Evolutionary conservation across 2,113 vertebrate genomes (phyloP), one percentile per base, ranked within the genome.

Genomic region (Pygoscelis antarcticus): DNA sequence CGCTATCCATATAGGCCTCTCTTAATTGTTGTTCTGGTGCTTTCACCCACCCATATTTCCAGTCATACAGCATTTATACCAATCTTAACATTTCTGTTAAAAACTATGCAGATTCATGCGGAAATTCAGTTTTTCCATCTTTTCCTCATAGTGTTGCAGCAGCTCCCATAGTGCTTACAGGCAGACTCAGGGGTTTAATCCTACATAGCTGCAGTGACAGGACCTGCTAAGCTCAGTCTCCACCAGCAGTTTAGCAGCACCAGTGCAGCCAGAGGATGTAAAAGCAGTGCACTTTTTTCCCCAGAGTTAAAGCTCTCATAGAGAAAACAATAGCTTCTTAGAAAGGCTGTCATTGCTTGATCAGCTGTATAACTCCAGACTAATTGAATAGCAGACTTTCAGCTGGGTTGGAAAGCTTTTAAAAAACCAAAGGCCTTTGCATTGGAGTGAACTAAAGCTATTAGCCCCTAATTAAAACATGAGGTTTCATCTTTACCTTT

Each of bases 401-500:
- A 89, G 87, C 62, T 34, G 84, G 32, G 40, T 77, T 87, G 78
- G 78, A 94, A 94, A 94, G 83, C 89, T 96, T 95, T 95, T 86
- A 74, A 86, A 92, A 92, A 95, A 89, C 62, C 74, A 40, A 87
- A 96, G 85, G 54, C 64, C 84, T 91, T 96, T 93, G 61, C 74
- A 84, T 70, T 91, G 85, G 60, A 77, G 75, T 86, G 95, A 97
- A 89, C 93, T 95, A 76, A 97, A 96, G 94, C 93, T 95, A 94
- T 95, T 96, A 95, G 91, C 83, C 96, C 54, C 79, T 96, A 96
- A 97, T 96, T 96, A 97, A 94, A 95, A 95, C 64, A 68, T 23
- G 71, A 94, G 84, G 75, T 89, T 97, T 97, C 96, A 92, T 96
- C 95, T 96, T 94, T 96, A 92, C 95, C 91, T 96, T 97, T 90